A percentile compares a stretch with the other conserved stretches of the same genome.
These are phyloP conservation scores for Nematopogon swammerdamellus DNA, from an alignment of 2,888 invertebrate genomes.

Conservation along the genomic window DNA sequence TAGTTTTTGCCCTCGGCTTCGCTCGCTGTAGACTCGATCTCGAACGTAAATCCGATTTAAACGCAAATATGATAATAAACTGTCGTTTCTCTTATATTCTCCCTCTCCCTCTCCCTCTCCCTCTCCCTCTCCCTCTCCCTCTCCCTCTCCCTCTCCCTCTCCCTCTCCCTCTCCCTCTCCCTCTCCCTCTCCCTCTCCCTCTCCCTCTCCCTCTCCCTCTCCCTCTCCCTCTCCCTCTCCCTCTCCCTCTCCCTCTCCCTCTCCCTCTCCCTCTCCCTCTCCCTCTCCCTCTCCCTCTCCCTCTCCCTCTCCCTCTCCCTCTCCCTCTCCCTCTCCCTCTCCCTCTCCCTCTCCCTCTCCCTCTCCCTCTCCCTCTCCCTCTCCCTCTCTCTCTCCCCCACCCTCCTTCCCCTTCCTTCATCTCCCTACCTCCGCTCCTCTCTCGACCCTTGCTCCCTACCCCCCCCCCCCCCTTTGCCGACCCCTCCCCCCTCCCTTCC, in stretches of 20 bases:
- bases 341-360: not conserved
- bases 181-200: not conserved
- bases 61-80: too few relatives aligned
- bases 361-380: not conserved
- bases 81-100: too few relatives aligned
- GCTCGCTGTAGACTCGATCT: too few relatives aligned
- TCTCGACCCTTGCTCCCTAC: too few relatives aligned
- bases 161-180: not conserved
- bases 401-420: not conserved
- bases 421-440: too few relatives aligned
- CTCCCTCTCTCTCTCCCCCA: not conserved
- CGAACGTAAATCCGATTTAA: too few relatives aligned
- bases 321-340: not conserved
- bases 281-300: not conserved
- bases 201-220: not conserved
- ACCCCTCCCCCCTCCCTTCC: too few relatives aligned
- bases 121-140: not conserved
- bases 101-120: not conserved
- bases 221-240: not conserved
- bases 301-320: not conserved
- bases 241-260: not conserved
- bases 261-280: not conserved
- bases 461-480: too few relatives aligned
- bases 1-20: too few relatives aligned
- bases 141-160: not conserved